A percentile compares a stretch with the other conserved stretches of the same genome.
Evolutionary conservation across 2,113 vertebrate species (phyloP).

Genomic region (Protomyctophum bolini): DNA sequence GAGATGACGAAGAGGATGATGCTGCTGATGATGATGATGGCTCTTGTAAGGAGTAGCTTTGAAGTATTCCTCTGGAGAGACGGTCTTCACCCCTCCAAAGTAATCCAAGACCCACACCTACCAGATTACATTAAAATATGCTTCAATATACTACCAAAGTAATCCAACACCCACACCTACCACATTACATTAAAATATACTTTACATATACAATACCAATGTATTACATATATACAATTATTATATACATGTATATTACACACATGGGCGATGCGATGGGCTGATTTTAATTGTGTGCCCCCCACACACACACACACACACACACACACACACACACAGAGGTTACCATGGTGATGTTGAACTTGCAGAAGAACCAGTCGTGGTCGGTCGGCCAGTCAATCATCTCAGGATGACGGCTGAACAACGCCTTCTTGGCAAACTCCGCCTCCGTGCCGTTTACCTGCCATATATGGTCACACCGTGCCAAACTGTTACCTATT

Average conservation of each 20-base stretch:
- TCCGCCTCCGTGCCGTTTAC: conserved; percentile 83
- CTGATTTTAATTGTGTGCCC: too few species aligned
- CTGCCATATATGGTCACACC: conserved; percentile 59
- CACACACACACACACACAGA: background rate
- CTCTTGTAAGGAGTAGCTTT: conserved; percentile 78
- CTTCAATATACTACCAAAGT: conserved; percentile 69
- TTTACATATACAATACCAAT: too few species aligned
- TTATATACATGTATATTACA: too few species aligned
- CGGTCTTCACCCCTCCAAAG: conserved; percentile 91
- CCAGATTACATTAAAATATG: background rate
- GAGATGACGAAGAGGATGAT: too few species aligned
- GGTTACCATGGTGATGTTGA: conserved; percentile 86
- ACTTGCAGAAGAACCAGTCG: conserved; percentile 93
- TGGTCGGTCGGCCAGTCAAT: conserved; percentile 88
- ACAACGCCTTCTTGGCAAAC: conserved; percentile 84
- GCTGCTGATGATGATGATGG: background rate
- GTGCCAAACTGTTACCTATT: background rate
- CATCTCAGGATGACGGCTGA: conserved; percentile 93
- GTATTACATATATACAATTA: too few species aligned
- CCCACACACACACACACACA: background rate
- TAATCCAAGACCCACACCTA: conserved; percentile 95
- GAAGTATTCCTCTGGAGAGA: conserved; percentile 90
- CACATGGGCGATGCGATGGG: too few species aligned
- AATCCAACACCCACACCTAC: conserved; percentile 86
- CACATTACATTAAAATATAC: too few species aligned